phyloP scores from a whole-genome alignment of 2,113 vertebrate genomes.

The Capreolus pygargus region DNA sequence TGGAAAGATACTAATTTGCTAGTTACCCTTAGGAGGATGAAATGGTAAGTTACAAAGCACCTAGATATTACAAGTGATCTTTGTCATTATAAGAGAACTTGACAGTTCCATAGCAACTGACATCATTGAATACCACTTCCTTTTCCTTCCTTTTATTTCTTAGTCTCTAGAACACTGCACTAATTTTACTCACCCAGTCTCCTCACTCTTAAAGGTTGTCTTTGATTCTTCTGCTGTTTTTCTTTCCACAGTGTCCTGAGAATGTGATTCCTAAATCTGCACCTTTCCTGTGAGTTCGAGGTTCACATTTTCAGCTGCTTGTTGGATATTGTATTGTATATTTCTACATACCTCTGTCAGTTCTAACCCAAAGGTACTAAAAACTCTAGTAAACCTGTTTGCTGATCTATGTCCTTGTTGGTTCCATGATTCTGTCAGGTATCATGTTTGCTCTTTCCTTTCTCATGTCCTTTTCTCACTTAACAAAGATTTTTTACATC shows the following conservation, averaged over 20 bases:
- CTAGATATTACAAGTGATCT: not conserved
- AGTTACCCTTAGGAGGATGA: not conserved
- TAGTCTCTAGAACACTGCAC: not conserved
- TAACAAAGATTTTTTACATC: not conserved
- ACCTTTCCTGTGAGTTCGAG: not conserved
- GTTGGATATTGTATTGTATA: not conserved
- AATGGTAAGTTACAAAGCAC: not conserved
- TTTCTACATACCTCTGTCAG: not conserved
- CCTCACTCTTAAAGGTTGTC: not conserved
- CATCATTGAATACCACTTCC: not conserved
- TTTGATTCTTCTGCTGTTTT: not conserved
- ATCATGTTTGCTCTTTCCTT: not conserved
- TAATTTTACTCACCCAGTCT: not conserved
- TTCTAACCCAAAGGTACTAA: conserved; percentile 1
- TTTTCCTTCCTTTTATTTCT: not conserved
- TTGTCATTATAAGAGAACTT: not conserved
- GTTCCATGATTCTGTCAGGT: not conserved
- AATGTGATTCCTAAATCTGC: not conserved
- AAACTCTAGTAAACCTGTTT: not conserved
- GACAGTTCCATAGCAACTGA: not conserved
- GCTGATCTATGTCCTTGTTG: not conserved
- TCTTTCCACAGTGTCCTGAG: not conserved
- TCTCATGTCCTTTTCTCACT: not conserved
- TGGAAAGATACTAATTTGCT: not conserved
- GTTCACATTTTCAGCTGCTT: not conserved